Evolutionary conservation across 2,113 vertebrate species (phyloP).

Genomic region (Phalacrocorax aristotelis): DNA sequence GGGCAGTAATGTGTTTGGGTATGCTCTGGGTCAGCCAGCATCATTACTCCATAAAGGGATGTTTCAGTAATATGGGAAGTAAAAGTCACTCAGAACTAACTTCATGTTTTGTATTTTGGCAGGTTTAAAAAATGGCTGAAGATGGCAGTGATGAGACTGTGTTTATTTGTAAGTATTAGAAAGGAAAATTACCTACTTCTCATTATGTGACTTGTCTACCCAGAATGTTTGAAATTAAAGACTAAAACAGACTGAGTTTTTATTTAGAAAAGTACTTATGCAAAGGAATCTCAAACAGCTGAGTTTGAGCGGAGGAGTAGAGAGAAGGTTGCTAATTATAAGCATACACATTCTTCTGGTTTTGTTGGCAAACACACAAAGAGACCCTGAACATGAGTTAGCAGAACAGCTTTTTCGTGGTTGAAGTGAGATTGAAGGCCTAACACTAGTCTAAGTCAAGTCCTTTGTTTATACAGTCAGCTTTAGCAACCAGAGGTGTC

Average conservation of each 20-base stretch:
- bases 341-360: background rate
- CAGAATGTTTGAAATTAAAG: background rate
- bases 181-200: background rate
- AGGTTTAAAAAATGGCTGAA: constrained; percentile 83
- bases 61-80: background rate
- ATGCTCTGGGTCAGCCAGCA: background rate
- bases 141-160: constrained; percentile 79
- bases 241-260: background rate
- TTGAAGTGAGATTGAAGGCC: background rate
- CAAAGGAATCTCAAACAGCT: background rate
- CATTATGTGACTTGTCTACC: background rate
- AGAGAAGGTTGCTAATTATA: background rate
- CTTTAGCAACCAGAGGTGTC: background rate
- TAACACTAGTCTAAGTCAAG: background rate
- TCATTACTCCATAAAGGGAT: background rate
- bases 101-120: constrained; percentile 29
- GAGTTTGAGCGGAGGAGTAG: background rate
- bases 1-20: background rate
- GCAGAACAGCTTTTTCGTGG: background rate
- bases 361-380: background rate
- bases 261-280: background rate
- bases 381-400: background rate
- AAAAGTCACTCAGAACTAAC: background rate
- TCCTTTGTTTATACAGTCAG: background rate
- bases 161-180: constrained; percentile 87